A percentile compares a stretch with the other conserved stretches of the same genome.
Evolutionary conservation across 2,888 invertebrate genomes (phyloP).

Genomic region (Cerceris rybyensis): DNA sequence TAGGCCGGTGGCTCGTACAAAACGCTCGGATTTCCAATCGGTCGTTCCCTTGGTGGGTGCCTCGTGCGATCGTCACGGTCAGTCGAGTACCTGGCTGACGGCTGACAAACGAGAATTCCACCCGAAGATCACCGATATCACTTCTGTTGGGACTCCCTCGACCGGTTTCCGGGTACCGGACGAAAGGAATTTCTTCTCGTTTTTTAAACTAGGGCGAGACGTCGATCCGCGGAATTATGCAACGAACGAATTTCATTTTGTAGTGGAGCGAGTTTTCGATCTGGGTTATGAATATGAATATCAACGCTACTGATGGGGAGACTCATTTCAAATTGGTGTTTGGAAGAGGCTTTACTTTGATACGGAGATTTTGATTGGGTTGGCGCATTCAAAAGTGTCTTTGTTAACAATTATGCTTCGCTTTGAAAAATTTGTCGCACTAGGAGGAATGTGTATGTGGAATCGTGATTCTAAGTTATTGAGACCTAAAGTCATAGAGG

Average conservation of each 20-base stretch:
- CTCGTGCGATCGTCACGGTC: conserved; percentile 60
- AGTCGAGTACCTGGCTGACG: conserved; percentile 58
- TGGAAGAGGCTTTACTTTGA: too few relatives aligned
- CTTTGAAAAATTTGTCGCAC: too few relatives aligned
- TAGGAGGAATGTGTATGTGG: too few relatives aligned
- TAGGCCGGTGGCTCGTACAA: conserved; percentile 44
- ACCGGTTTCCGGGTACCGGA: conserved; percentile 63
- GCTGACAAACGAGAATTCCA: conserved; percentile 68
- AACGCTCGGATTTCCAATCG: conserved; percentile 56
- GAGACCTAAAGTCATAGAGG: too few relatives aligned
- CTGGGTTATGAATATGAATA: not conserved
- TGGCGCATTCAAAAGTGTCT: too few relatives aligned
- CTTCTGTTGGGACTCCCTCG: conserved; percentile 44
- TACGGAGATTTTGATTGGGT: too few relatives aligned
- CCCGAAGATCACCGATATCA: conserved; percentile 60
- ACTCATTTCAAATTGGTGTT: too few relatives aligned
- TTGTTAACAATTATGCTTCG: too few relatives aligned
- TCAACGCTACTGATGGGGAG: not conserved
- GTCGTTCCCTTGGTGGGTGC: conserved; percentile 39
- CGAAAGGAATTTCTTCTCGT: conserved; percentile 51
- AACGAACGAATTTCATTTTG: not conserved
- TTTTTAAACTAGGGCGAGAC: conserved; percentile 33
- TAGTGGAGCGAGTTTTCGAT: not conserved
- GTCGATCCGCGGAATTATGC: conserved; percentile 17
- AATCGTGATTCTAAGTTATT: too few relatives aligned